phyloP scores from a whole-genome alignment of 2,888 invertebrate species.

The Acanthosepion pharaonis region DNA sequence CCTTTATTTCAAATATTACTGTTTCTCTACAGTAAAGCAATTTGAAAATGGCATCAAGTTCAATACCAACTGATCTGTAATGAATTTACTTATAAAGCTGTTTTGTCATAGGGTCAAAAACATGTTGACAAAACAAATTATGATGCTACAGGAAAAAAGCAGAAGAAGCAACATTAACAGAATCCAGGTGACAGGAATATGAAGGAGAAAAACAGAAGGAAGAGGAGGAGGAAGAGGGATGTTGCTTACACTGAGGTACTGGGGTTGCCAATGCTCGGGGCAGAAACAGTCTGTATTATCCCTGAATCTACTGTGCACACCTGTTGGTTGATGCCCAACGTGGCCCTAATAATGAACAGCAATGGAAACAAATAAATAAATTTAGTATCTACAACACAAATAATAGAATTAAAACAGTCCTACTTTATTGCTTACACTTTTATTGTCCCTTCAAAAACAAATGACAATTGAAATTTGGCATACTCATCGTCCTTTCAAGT shows the following conservation, averaged over 20 bases:
- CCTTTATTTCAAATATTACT: too few species aligned
- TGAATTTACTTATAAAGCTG: background rate
- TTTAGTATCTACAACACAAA: background rate
- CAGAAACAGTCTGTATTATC: slow-evolving; percentile 36
- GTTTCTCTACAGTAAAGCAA: background rate
- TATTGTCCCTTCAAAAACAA: too few species aligned
- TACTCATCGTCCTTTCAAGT: too few species aligned
- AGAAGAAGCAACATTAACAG: background rate
- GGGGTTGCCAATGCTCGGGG: slow-evolving; percentile 37
- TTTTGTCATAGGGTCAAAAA: background rate
- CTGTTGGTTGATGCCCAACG: slow-evolving; percentile 39
- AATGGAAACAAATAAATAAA: background rate
- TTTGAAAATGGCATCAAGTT: background rate
- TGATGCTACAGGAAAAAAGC: background rate
- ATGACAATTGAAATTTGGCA: too few species aligned
- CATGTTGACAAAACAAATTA: background rate
- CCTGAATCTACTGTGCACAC: slow-evolving; percentile 46
- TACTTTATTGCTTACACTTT: background rate
- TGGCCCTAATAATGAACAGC: slow-evolving; percentile 23
- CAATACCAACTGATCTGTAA: background rate
- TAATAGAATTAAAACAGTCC: background rate
- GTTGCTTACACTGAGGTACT: slow-evolving; percentile 46
- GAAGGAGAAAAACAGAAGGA: background rate
- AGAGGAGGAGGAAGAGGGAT: background rate
- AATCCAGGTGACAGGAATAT: background rate